Evolutionary conservation across 2,113 vertebrate species (phyloP), one percentile per base, ranked within the genome.

Genomic region (Ciconia boyciana): DNA sequence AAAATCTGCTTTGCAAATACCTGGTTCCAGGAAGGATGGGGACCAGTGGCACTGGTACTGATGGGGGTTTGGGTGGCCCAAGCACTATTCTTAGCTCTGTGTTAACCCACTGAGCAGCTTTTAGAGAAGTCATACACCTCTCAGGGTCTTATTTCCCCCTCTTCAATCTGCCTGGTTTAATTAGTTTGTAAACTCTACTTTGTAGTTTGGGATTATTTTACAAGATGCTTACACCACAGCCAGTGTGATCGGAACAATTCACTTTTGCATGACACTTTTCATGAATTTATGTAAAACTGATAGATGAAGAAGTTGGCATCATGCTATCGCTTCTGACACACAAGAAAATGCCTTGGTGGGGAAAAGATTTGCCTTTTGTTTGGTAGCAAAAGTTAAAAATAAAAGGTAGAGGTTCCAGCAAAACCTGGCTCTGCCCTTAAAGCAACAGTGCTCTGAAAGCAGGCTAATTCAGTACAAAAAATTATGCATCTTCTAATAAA

Each of bases 221-320:
- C 54, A 65, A 39, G 49, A 16, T 65, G 19, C 29, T 72, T 17
- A 8, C 64, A 19, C 16, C 3, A 9, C 60, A 54, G 14, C 26
- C 36, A 22, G 34, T 4, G 24, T 15, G 22, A 64, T 29, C 2
- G 2, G 57, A 85, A 32, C 62, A 22, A 34, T 14, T 48, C 8
- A 3, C 34, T 70, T 11, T 41, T 49, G 48, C 14, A 1, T 0
- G 2, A 11, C 13, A 3, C 25, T 51, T 70, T 19, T 34, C 13
- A 11, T 32, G 24, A 57, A 16, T 1, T 49, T 41, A 9, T n/a
- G 21, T 39, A n/a, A 43, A 85, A 41, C 36, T 64, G 48, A 8
- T n/a, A 3, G 0, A 19, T 25, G 16, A 81, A 32, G 70, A 31
- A 71, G 10, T n/a, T 44, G 39, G 62, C 41, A 49, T 31, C 36